A percentile compares a stretch with the other conserved stretches of the same genome.
Conservation (phyloP, 2,113 vertebrate species). For the Limnothrissa miodon region DNA sequence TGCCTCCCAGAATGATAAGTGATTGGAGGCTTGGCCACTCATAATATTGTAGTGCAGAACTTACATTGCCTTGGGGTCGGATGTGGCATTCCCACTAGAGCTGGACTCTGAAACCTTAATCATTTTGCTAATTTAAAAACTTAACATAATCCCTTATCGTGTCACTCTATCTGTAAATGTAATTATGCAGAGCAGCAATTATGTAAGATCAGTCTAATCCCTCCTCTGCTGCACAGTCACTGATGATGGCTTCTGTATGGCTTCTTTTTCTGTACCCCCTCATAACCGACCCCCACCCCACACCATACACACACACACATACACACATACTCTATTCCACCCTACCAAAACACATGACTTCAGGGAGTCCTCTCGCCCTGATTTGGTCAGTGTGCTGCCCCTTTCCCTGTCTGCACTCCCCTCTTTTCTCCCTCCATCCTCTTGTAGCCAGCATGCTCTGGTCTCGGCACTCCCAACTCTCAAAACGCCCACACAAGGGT, state of each 20-base stretch:
- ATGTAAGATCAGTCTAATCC: slow-evolving; percentile 19
- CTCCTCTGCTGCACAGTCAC: background rate
- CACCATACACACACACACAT: background rate
- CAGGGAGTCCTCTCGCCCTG: slow-evolving; percentile 36
- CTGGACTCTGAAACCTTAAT: slow-evolving; percentile 12
- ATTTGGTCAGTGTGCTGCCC: slow-evolving; percentile 33
- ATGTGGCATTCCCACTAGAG: background rate
- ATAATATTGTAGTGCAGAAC: background rate
- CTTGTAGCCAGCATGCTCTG: slow-evolving; percentile 62
- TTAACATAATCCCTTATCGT: slow-evolving; percentile 3
- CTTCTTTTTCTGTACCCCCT: background rate
- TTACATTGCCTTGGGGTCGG: slow-evolving; percentile 3
- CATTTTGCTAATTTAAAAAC: slow-evolving; percentile 10
- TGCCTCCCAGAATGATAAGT: background rate
- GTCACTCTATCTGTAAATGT: slow-evolving; percentile 19
- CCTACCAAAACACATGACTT: background rate
- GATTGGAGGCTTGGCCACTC: background rate
- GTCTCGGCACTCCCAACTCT: slow-evolving; percentile 57
- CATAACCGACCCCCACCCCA: background rate
- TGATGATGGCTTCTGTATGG: background rate
- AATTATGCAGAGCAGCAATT: slow-evolving; percentile 14
- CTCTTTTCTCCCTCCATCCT: background rate
- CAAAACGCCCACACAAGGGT: slow-evolving; percentile 52
- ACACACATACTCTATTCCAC: background rate
- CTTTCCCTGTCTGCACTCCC: slow-evolving; percentile 22